Conservation (phyloP, 2,888 invertebrate species). For the Drosophila mulleri region DNA sequence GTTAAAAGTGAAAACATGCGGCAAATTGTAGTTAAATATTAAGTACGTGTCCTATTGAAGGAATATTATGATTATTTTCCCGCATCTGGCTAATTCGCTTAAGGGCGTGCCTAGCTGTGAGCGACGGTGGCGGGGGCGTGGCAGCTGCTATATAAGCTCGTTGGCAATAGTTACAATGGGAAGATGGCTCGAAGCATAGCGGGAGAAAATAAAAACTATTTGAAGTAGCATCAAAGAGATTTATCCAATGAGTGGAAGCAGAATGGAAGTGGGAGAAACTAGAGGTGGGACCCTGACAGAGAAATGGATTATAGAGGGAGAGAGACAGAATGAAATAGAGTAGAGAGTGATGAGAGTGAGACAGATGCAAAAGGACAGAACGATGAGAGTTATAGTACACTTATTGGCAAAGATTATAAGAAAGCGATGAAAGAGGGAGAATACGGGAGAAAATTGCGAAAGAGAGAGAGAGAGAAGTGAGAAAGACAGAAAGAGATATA, state of each 20-base stretch:
- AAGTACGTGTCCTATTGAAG: slow-evolving; percentile 3
- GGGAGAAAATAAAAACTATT: slow-evolving; percentile 6
- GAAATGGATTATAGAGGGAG: background rate
- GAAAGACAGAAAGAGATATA: too few species aligned
- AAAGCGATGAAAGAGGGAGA: too few species aligned
- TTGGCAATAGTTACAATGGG: background rate
- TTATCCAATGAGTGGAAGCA: background rate
- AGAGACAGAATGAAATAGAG: background rate
- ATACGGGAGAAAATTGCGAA: too few species aligned
- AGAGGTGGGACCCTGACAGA: background rate
- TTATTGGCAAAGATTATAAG: too few species aligned
- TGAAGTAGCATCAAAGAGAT: slow-evolving; percentile 19
- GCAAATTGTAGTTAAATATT: slow-evolving; percentile 20
- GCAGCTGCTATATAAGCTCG: too few species aligned
- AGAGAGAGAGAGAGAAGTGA: background rate
- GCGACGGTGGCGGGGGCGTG: background rate
- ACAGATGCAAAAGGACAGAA: too few species aligned
- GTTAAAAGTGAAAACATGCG: slow-evolving; percentile 36
- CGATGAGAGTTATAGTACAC: too few species aligned
- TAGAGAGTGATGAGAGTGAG: background rate
- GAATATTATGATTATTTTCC: slow-evolving; percentile 17
- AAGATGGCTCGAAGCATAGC: background rate
- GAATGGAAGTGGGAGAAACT: background rate
- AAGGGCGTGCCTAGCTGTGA: background rate
- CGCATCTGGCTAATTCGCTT: slow-evolving; percentile 11